Percentiles rank a stretch among this genome's conserved stretches.
These are phyloP conservation scores for Incurvaria masculella DNA, from an alignment of 2,888 invertebrate genomes.

Conservation along the genomic window DNA sequence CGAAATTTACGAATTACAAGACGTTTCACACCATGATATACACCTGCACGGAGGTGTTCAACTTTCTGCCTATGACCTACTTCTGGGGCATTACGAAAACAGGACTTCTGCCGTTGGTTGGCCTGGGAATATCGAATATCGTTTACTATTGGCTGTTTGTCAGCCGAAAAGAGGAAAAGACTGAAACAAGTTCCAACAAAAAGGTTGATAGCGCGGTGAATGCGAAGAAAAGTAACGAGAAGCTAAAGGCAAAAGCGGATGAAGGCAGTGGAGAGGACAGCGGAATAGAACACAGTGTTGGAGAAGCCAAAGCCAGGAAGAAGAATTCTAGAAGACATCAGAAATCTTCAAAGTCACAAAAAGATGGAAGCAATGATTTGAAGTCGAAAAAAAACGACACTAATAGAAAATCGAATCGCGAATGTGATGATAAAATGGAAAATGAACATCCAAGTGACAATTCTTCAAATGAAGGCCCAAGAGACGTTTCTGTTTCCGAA, in stretches of 20 bases:
- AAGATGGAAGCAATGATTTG: constrained; percentile 6
- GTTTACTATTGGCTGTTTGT: constrained; percentile 32
- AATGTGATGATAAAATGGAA: too few relatives aligned
- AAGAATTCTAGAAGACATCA: constrained; percentile 28
- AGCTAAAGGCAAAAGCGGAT: constrained; percentile 14
- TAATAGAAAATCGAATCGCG: too few relatives aligned
- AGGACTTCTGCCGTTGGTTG: constrained; percentile 56
- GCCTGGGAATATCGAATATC: constrained; percentile 38
- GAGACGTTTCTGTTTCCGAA: too few relatives aligned
- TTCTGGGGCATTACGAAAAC: constrained; percentile 50
- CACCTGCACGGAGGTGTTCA: constrained; percentile 74
- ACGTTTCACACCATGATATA: constrained; percentile 77
- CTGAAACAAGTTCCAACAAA: neutral
- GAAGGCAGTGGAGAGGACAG: constrained; percentile 41
- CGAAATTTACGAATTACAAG: constrained; percentile 66
- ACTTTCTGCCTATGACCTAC: constrained; percentile 61
- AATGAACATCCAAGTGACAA: too few relatives aligned
- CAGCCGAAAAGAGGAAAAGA: constrained; percentile 15
- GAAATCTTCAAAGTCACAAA: constrained; percentile 21
- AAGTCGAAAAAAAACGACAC: too few relatives aligned
- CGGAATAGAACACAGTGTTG: constrained; percentile 49
- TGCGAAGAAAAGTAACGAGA: constrained; percentile 12
- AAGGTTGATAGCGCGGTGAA: constrained; percentile 1
- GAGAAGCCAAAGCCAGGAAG: constrained; percentile 34
- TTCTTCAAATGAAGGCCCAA: too few relatives aligned